These are phyloP conservation scores for Megalops atlanticus DNA, from an alignment of 2,113 vertebrate genomes.

Conservation along the genomic window DNA sequence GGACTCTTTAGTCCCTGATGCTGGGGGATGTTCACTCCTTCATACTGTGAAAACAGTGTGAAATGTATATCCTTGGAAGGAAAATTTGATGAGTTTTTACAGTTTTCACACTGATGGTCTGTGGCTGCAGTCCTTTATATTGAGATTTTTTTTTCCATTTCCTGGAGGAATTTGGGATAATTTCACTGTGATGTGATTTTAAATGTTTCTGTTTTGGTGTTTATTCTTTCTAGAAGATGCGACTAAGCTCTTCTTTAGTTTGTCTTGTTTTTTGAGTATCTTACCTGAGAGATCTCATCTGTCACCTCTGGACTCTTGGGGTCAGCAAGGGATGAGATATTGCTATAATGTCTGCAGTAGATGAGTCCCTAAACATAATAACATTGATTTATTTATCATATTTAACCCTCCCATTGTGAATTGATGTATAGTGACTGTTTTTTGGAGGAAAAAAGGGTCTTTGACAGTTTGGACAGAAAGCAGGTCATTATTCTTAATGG, in stretches of 20 bases:
- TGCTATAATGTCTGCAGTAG: not conserved
- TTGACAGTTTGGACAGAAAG: not conserved
- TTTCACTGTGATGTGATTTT: not conserved
- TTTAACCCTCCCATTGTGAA: not conserved
- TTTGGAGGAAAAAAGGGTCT: not conserved
- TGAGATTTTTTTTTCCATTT: not conserved
- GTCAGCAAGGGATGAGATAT: constrained; percentile 2
- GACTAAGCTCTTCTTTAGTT: not conserved
- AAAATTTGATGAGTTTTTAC: not conserved
- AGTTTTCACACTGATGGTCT: not conserved
- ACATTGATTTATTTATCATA: not conserved
- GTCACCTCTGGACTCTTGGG: not conserved
- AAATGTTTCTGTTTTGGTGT: not conserved
- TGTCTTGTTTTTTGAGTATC: not conserved
- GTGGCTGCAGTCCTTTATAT: not conserved
- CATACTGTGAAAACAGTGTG: not conserved
- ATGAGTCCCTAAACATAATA: not conserved
- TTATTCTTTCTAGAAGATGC: not conserved
- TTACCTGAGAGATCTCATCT: not conserved
- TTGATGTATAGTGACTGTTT: not conserved
- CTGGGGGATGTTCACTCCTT: not conserved
- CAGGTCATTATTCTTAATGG: not conserved
- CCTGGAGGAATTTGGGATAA: not conserved
- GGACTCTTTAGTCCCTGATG: not conserved
- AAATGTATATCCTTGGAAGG: not conserved